These are phyloP conservation scores for Pagetopsis macropterus DNA, from an alignment of 2,797 vertebrate species.

Conservation along the genomic window DNA sequence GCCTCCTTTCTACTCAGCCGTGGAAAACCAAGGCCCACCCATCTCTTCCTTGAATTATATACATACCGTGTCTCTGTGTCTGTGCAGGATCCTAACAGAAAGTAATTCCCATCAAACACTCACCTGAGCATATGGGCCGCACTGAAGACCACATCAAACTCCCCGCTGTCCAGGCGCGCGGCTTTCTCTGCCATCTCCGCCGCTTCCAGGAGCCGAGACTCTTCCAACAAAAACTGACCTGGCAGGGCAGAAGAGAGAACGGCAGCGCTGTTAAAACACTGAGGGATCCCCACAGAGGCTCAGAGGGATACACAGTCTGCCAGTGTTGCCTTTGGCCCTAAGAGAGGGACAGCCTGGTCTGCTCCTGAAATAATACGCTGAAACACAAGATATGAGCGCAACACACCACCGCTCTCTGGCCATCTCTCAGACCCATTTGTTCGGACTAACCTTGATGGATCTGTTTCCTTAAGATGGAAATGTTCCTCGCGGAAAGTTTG, in stretches of 20 bases:
- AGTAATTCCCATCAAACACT: slow-evolving; percentile 46
- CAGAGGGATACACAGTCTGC: slow-evolving; percentile 44
- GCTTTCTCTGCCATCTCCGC: slow-evolving; percentile 98
- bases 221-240: slow-evolving; percentile 99
- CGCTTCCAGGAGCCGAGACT: slow-evolving; percentile 93
- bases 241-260: slow-evolving; percentile 63
- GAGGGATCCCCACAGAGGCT: slow-evolving; percentile 50
- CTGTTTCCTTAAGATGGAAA: slow-evolving; percentile 52
- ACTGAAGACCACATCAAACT: slow-evolving; percentile 98
- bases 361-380: slow-evolving; percentile 54
- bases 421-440: slow-evolving; percentile 72
- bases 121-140: slow-evolving; percentile 99
- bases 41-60: slow-evolving; percentile 38
- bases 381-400: slow-evolving; percentile 61
- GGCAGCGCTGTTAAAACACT: slow-evolving; percentile 53
- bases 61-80: slow-evolving; percentile 1
- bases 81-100: slow-evolving; percentile 13
- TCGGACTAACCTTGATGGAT: slow-evolving; percentile 66
- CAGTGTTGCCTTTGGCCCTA: slow-evolving; percentile 70
- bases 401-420: slow-evolving; percentile 47
- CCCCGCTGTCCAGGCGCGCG: slow-evolving; percentile 90
- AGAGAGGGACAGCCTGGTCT: slow-evolving; percentile 37
- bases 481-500: slow-evolving; percentile 43
- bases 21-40: slow-evolving; percentile 57
- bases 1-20: slow-evolving; percentile 42